A percentile compares a stretch with the other conserved stretches of the same genome.
Evolutionary conservation across 1,140 invertebrate genomes (phyloP).

Genomic region (Neodiprion lecontei): DNA sequence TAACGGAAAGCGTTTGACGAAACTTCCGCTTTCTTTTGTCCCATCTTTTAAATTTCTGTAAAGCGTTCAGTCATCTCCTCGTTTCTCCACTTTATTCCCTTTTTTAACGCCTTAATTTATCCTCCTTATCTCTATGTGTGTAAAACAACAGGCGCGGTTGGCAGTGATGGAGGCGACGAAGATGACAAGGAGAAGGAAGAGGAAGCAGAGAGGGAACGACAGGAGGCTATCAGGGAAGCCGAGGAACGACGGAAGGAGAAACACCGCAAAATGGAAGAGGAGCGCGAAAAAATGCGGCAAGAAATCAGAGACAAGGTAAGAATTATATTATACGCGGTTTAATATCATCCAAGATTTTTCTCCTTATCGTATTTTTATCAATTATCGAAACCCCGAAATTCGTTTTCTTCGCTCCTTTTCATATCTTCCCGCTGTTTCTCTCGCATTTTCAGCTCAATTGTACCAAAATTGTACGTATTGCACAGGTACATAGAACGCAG

Average conservation of each 20-base stretch:
- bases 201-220: slow-evolving; percentile 91
- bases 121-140: background rate
- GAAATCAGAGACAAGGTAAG: slow-evolving; percentile 96
- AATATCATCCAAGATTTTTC: slow-evolving; percentile 11
- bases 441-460: too few relatives aligned
- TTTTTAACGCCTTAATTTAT: too few relatives aligned
- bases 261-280: slow-evolving; percentile 98
- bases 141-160: slow-evolving; percentile 77
- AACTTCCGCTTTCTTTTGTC: too few relatives aligned
- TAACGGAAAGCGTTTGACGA: too few relatives aligned
- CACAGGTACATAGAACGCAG: too few relatives aligned
- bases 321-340: background rate
- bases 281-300: slow-evolving; percentile 97
- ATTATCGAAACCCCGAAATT: too few relatives aligned
- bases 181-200: slow-evolving; percentile 95
- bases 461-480: too few relatives aligned
- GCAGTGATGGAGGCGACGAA: slow-evolving; percentile 86
- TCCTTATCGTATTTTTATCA: slow-evolving; percentile 7
- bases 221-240: slow-evolving; percentile 91
- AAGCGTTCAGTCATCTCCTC: too few relatives aligned
- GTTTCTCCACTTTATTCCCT: too few relatives aligned
- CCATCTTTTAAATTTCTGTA: too few relatives aligned
- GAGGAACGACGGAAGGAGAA: slow-evolving; percentile 96
- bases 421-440: too few relatives aligned
- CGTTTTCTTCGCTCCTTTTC: too few relatives aligned